A percentile compares a stretch with the other conserved stretches of the same genome.
Conservation (phyloP, 1,140 invertebrate species). For the Drosophila arawakana region DNA sequence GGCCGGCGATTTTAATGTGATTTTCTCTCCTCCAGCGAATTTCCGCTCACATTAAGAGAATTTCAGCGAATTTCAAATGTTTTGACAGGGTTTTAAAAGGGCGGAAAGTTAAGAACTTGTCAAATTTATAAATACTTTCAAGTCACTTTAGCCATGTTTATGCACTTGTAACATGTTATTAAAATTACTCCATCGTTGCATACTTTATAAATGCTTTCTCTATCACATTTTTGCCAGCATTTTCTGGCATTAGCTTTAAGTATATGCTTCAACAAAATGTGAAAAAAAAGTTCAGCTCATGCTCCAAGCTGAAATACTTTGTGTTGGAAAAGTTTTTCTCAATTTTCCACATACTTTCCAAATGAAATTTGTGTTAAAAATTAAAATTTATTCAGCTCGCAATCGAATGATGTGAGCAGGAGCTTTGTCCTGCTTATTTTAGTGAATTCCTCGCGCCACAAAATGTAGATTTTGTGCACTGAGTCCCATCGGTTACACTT, state of each 20-base stretch:
- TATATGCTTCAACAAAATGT: conserved; percentile 18
- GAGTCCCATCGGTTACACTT: conserved; percentile 1
- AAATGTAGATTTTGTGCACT: conserved; percentile 4
- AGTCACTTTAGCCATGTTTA: neutral
- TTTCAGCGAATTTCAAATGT: neutral
- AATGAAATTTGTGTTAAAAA: conserved; percentile 14
- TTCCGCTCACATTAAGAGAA: neutral
- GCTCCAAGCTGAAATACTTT: conserved; percentile 8
- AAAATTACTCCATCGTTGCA: conserved; percentile 29
- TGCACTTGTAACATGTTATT: conserved; percentile 33
- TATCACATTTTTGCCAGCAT: conserved; percentile 28
- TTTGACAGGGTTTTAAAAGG: conserved; percentile 16
- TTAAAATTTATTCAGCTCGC: neutral
- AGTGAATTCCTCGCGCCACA: neutral
- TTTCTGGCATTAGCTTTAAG: conserved; percentile 23
- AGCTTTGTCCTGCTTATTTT: neutral
- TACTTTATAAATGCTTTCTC: conserved; percentile 44
- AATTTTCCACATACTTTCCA: conserved; percentile 18
- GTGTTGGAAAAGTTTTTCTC: conserved; percentile 12
- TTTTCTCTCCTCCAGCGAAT: neutral
- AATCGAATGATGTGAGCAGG: neutral
- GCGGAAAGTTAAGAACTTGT: conserved; percentile 22
- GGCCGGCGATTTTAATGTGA: conserved; percentile 13
- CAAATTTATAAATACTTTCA: conserved; percentile 7
- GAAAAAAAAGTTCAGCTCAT: conserved; percentile 23